Percentiles rank a stretch among this genome's conserved stretches.
These are phyloP conservation scores for Lordiphosa mommai DNA, from an alignment of 1,140 invertebrate species.

Conservation along the genomic window DNA sequence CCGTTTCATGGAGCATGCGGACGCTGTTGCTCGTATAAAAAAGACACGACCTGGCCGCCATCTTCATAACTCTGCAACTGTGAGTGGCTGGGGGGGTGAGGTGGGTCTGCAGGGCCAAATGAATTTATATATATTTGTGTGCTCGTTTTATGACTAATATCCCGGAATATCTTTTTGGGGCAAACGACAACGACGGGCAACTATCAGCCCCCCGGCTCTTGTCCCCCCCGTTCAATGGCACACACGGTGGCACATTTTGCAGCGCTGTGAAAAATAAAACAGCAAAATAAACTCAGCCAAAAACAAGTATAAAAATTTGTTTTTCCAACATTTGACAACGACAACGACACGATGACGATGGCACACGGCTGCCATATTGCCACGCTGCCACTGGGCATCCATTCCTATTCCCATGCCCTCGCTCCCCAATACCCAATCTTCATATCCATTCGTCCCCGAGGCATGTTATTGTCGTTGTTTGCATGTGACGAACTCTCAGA, in stretches of 20 bases:
- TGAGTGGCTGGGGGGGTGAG: neutral
- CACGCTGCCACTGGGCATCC: conserved; percentile 28
- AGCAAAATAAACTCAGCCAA: conserved; percentile 69
- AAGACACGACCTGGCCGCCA: conserved; percentile 66
- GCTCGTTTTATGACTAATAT: conserved; percentile 76
- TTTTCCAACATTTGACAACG: conserved; percentile 78
- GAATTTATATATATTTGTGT: conserved; percentile 69
- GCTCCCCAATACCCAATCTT: conserved; percentile 3
- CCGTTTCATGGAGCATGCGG: conserved; percentile 58
- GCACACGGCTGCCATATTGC: conserved; percentile 23
- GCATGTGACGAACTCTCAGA: conserved; percentile 54
- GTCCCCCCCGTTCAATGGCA: neutral
- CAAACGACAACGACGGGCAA: conserved; percentile 40
- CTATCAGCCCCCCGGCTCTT: conserved; percentile 33
- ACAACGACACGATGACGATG: conserved; percentile 43
- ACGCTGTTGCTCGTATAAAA: conserved; percentile 70
- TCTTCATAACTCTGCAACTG: conserved; percentile 59
- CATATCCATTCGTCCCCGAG: conserved; percentile 25
- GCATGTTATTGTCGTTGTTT: conserved; percentile 64
- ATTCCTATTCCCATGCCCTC: conserved; percentile 15
- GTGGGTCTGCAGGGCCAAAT: conserved; percentile 57
- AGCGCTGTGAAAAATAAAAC: conserved; percentile 73
- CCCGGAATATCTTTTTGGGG: conserved; percentile 59
- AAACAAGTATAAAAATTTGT: conserved; percentile 78
- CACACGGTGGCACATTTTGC: conserved; percentile 59